phyloP scores from a whole-genome alignment of 2,888 invertebrate genomes.

The Brachyopa scutellaris region DNA sequence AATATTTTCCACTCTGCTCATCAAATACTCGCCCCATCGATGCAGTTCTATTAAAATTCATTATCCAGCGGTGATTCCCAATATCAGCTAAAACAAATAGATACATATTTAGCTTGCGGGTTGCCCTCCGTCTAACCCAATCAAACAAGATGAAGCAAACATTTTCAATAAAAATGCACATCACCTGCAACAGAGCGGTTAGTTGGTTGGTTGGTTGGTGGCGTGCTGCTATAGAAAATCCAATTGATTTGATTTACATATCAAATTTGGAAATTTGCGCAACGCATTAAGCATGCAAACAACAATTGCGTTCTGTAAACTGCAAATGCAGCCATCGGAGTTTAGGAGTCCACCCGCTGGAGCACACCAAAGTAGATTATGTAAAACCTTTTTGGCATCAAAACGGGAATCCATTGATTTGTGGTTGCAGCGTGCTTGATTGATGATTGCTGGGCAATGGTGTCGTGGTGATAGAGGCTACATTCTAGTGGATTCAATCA shows the following conservation, averaged over 20 bases:
- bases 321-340: neutral
- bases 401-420: constrained; percentile 55
- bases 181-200: constrained; percentile 19
- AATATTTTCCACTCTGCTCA: no score
- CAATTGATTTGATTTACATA: constrained; percentile 64
- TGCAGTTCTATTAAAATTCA: constrained; percentile 7
- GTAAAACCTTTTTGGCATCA: constrained; percentile 10
- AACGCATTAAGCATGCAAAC: constrained; percentile 58
- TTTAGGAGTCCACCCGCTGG: neutral
- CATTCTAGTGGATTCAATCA: constrained; percentile 39
- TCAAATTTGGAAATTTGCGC: constrained; percentile 57
- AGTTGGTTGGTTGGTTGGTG: neutral
- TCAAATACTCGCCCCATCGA: no score
- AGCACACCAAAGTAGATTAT: constrained; percentile 3
- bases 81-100: constrained; percentile 33
- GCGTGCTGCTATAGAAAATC: constrained; percentile 35
- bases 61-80: constrained; percentile 15
- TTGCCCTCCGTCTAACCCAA: neutral
- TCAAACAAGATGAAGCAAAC: constrained; percentile 9
- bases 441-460: constrained; percentile 46
- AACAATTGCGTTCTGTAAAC: constrained; percentile 42
- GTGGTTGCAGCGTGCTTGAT: constrained; percentile 48
- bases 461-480: neutral
- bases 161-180: constrained; percentile 46
- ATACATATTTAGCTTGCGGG: constrained; percentile 55